Conservation (phyloP, 2,888 invertebrate species). For the Unio pictorum region DNA sequence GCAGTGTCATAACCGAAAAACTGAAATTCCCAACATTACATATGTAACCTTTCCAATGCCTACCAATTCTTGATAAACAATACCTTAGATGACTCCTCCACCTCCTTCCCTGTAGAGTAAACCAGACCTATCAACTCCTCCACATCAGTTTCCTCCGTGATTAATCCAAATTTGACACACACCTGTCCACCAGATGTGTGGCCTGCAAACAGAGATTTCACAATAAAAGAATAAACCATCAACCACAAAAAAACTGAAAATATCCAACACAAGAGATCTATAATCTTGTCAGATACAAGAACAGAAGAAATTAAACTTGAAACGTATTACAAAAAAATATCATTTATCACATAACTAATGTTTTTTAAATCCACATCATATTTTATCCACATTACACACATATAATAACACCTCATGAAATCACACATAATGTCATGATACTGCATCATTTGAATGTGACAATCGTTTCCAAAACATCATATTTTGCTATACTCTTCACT, state of each 20-base stretch:
- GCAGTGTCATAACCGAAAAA: background rate
- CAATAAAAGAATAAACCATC: background rate
- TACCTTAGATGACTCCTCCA: slow-evolving; percentile 88
- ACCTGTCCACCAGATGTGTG: slow-evolving; percentile 88
- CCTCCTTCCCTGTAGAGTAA: slow-evolving; percentile 88
- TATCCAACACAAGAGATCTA: background rate
- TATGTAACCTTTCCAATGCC: background rate
- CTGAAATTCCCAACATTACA: background rate
- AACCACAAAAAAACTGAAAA: background rate
- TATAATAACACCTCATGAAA: too few species aligned
- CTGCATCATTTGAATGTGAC: too few species aligned
- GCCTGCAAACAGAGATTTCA: slow-evolving; percentile 73
- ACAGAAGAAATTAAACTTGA: background rate
- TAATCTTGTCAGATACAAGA: background rate
- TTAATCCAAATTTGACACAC: slow-evolving; percentile 94
- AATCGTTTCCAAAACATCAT: too few species aligned
- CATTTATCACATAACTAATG: too few species aligned
- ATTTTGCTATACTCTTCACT: too few species aligned
- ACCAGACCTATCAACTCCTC: slow-evolving; percentile 88
- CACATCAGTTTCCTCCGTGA: slow-evolving; percentile 95
- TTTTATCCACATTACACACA: too few species aligned
- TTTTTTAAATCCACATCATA: too few species aligned
- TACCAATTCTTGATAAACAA: background rate
- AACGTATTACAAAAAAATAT: too few species aligned
- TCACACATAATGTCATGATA: too few species aligned